phyloP scores from a whole-genome alignment of 2,113 vertebrate genomes.

The Heloderma charlesbogerti region DNA sequence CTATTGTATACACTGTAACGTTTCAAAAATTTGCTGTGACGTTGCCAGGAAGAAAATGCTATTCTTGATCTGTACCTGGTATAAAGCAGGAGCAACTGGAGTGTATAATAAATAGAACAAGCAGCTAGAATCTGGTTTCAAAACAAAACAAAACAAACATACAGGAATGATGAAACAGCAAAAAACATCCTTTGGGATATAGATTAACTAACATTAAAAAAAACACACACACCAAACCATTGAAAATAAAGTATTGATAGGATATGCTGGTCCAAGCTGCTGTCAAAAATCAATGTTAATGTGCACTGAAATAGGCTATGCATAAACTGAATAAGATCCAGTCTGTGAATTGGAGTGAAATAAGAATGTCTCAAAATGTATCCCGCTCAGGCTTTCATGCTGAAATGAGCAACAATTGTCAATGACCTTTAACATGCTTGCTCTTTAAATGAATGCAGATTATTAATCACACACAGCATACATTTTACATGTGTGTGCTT shows the following conservation, averaged over 20 bases:
- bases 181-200: slow-evolving; percentile 47
- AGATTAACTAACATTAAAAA: slow-evolving; percentile 37
- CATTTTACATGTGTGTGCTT: slow-evolving; percentile 69
- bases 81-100: slow-evolving; percentile 12
- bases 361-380: slow-evolving; percentile 61
- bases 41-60: neutral
- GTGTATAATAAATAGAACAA: neutral
- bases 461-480: slow-evolving; percentile 70
- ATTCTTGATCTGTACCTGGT: accelerated
- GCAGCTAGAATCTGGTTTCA: neutral
- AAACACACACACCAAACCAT: too few species aligned
- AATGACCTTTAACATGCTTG: slow-evolving; percentile 71
- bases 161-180: slow-evolving; percentile 41
- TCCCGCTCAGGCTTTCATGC: slow-evolving; percentile 67
- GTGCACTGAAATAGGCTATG: slow-evolving; percentile 12
- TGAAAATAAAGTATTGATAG: neutral
- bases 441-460: slow-evolving; percentile 71
- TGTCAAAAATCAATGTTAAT: neutral
- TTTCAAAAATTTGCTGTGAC: neutral
- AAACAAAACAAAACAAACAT: slow-evolving; percentile 16
- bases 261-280: neutral
- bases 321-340: neutral
- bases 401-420: slow-evolving; percentile 76
- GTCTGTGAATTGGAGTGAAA: slow-evolving; percentile 61
- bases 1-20: slow-evolving; percentile 19